These are phyloP conservation scores for Matsumyia berberina DNA, from an alignment of 2,888 invertebrate genomes.

Conservation along the genomic window DNA sequence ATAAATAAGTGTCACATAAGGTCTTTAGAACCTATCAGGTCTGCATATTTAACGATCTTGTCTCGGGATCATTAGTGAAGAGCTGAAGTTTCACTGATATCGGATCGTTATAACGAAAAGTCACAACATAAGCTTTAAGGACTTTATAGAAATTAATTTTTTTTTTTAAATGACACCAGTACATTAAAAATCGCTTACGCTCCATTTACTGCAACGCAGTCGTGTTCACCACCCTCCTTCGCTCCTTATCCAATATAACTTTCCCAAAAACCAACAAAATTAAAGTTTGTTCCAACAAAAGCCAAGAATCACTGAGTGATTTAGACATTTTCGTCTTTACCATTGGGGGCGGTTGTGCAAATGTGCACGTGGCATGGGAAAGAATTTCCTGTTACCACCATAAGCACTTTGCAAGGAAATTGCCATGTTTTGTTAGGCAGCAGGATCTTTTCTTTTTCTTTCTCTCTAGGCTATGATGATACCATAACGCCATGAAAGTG, in stretches of 20 bases:
- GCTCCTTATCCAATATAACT: constrained; percentile 12
- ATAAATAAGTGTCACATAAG: too few relatives aligned
- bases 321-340: constrained; percentile 51
- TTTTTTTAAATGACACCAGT: not conserved
- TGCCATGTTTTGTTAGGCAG: constrained; percentile 70
- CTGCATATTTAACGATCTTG: too few relatives aligned
- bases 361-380: constrained; percentile 69
- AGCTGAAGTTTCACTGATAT: constrained; percentile 4
- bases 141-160: too few relatives aligned
- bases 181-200: constrained; percentile 29
- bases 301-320: constrained; percentile 67
- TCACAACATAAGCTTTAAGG: too few relatives aligned
- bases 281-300: constrained; percentile 34
- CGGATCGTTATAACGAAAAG: not conserved
- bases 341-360: constrained; percentile 20
- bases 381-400: constrained; percentile 75
- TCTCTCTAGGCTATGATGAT: constrained; percentile 50
- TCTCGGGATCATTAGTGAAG: not conserved
- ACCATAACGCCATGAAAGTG: constrained; percentile 56
- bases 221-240: not conserved
- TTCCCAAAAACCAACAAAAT: constrained; percentile 41
- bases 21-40: too few relatives aligned
- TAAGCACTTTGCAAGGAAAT: constrained; percentile 72
- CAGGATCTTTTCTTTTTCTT: constrained; percentile 27
- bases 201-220: constrained; percentile 38